Base-by-base conservation (phyloP, 1,140 invertebrate species). In the Gonatopus flavifemur region DNA sequence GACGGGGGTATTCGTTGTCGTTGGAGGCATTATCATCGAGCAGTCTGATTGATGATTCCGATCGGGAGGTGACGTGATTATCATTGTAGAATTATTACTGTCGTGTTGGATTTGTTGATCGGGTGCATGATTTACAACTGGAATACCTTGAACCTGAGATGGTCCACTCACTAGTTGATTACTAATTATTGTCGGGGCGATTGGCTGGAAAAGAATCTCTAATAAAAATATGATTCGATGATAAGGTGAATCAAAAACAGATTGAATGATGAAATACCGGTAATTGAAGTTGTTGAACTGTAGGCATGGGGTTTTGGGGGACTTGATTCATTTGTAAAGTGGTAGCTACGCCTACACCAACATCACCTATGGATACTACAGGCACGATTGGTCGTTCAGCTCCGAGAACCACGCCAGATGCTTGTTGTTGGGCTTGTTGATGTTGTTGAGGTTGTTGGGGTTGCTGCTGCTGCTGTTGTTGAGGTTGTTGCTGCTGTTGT, bases 381-480 rank as follows among this genome's bases (percentile, higher is more conserved):
- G 81, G 80, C 79, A 81, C 81, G 12, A 83, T 81, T 0, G 78
- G 79, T 32, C 80, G 62, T 35, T 81, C 79, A 15, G 75, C 74
- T 15, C 70, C 65, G 20, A 77, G 69, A 10, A 76, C 75, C n/a
- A 76, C 69, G 2, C 69, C 64, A 2, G 57, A 40, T 53, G 60
- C 64, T 54, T 78, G 78, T 46, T 77, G 74, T 37, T 56, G 57
- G 5, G 35, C 49, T 49, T 37, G 58, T 47, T 40, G 57, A 20
- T 67, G 67, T 44, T 77, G 78, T 45, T 81, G 79, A 31, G 74
- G 63, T 44, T 76, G 76, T 48, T 79, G 77, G 2, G 57, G 41
- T 53, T 62, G 65, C 53, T 78, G 78, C 47, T 77, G 74, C 33
- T 56, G 57, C 6, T 39, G 52, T 49, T 37, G 58, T 47, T 40